phyloP scores from a whole-genome alignment of 2,797 vertebrate species.

The Malurus splendens region DNA sequence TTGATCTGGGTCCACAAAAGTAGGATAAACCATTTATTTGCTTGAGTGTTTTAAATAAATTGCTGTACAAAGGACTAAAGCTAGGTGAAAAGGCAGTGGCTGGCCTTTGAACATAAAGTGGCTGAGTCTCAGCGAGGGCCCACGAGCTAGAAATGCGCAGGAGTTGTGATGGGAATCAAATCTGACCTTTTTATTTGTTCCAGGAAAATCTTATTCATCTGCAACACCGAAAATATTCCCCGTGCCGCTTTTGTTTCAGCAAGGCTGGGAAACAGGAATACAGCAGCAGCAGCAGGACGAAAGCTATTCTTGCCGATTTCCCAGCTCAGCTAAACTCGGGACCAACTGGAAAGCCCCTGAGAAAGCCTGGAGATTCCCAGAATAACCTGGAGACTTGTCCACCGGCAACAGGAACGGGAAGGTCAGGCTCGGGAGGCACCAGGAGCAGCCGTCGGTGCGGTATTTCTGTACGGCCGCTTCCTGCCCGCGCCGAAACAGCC shows the following conservation, averaged over 20 bases:
- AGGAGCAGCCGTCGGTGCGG: neutral
- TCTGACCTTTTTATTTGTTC: neutral
- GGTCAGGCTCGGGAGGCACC: neutral
- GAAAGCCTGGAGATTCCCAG: neutral
- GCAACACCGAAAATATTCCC: neutral
- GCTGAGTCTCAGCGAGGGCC: neutral
- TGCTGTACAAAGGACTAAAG: neutral
- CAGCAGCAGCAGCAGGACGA: neutral
- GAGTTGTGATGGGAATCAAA: neutral
- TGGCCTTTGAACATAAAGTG: neutral
- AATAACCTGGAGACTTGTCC: neutral
- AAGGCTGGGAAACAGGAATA: slow-evolving; percentile 28
- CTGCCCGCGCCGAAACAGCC: neutral
- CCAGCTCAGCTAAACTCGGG: neutral
- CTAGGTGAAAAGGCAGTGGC: neutral
- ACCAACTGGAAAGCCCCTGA: neutral
- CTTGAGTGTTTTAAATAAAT: neutral
- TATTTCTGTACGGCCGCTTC: neutral
- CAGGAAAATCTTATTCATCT: slow-evolving; percentile 33
- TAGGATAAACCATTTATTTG: neutral
- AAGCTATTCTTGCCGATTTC: slow-evolving; percentile 29
- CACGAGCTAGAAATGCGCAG: rapidly evolving
- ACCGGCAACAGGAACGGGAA: neutral
- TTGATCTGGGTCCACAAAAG: neutral
- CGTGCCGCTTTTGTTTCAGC: neutral